A percentile compares a stretch with the other conserved stretches of the same genome.
These are phyloP conservation scores for Drosophila histrio DNA, from an alignment of 2,888 invertebrate genomes.

Conservation along the genomic window DNA sequence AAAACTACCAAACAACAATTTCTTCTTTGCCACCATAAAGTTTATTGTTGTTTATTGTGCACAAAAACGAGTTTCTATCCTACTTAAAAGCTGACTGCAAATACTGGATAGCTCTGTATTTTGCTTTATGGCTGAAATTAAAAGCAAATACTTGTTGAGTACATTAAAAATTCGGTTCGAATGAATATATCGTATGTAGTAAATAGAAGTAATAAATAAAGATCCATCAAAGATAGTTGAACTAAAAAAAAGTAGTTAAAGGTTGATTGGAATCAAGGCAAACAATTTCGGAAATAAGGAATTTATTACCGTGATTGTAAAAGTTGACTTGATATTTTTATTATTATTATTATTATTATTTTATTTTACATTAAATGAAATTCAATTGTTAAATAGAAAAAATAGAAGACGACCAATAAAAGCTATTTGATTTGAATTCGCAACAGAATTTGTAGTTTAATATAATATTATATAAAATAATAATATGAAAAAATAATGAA, in stretches of 20 bases:
- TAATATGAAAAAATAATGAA: too few species aligned
- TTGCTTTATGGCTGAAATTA: constrained; percentile 28
- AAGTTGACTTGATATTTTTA: not conserved
- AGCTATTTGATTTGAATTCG: too few species aligned
- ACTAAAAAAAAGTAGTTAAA: not conserved
- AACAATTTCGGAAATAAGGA: not conserved
- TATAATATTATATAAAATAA: too few species aligned
- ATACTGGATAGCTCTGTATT: constrained; percentile 10
- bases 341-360: too few species aligned
- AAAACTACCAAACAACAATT: constrained; percentile 16
- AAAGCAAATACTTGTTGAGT: constrained; percentile 37
- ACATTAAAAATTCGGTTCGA: constrained; percentile 1
- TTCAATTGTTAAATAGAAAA: too few species aligned
- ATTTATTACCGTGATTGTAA: not conserved
- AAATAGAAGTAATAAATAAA: not conserved
- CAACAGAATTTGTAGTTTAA: too few species aligned
- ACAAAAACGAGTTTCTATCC: constrained; percentile 18
- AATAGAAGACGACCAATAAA: too few species aligned
- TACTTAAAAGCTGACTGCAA: constrained; percentile 21
- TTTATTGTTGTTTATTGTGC: constrained; percentile 57
- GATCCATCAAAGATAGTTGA: not conserved
- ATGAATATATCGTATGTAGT: constrained; percentile 1
- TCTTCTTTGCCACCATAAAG: constrained; percentile 26
- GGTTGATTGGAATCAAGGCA: not conserved
- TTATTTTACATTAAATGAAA: not conserved